Conservation (phyloP, 2,113 vertebrate species). For the Semnornis frantzii region DNA sequence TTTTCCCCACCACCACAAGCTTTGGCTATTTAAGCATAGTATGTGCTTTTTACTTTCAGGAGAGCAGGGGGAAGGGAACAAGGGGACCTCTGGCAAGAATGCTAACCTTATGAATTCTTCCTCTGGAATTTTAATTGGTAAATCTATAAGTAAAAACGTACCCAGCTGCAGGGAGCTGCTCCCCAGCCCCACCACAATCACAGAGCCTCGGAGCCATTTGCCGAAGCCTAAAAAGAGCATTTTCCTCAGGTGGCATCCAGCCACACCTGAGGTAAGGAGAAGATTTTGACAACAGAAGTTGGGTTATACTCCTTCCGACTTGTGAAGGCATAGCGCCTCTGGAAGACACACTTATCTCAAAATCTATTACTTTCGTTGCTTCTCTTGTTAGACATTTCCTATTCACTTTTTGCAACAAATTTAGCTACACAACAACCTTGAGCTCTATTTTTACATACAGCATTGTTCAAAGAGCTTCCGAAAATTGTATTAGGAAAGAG, state of each 20-base stretch:
- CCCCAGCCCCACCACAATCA: slow-evolving; percentile 6
- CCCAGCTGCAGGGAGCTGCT: slow-evolving; percentile 65
- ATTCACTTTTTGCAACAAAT: slow-evolving; percentile 40
- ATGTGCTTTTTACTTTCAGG: slow-evolving; percentile 1
- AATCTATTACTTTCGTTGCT: slow-evolving; percentile 62
- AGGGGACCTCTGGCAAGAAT: slow-evolving; percentile 49
- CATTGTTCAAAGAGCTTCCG: slow-evolving; percentile 60
- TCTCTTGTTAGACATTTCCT: slow-evolving; percentile 71
- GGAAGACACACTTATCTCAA: slow-evolving; percentile 47
- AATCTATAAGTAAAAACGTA: slow-evolving; percentile 65
- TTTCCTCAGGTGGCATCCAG: not conserved
- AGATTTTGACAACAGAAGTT: not conserved
- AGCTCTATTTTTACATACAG: slow-evolving; percentile 48
- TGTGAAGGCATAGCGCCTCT: not conserved
- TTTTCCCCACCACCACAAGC: not conserved
- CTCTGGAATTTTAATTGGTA: slow-evolving; percentile 67
- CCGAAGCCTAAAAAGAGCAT: not conserved
- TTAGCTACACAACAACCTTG: slow-evolving; percentile 51
- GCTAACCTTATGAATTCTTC: slow-evolving; percentile 64
- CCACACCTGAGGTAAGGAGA: slow-evolving; percentile 53
- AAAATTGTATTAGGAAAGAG: slow-evolving; percentile 48
- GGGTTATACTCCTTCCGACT: not conserved
- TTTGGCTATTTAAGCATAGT: slow-evolving; percentile 21
- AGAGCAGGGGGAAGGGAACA: not conserved
- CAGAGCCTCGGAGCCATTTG: slow-evolving; percentile 1